A percentile compares a stretch with the other conserved stretches of the same genome.
Conservation (phyloP, 2,113 vertebrate genomes). For the Apteryx owenii region DNA sequence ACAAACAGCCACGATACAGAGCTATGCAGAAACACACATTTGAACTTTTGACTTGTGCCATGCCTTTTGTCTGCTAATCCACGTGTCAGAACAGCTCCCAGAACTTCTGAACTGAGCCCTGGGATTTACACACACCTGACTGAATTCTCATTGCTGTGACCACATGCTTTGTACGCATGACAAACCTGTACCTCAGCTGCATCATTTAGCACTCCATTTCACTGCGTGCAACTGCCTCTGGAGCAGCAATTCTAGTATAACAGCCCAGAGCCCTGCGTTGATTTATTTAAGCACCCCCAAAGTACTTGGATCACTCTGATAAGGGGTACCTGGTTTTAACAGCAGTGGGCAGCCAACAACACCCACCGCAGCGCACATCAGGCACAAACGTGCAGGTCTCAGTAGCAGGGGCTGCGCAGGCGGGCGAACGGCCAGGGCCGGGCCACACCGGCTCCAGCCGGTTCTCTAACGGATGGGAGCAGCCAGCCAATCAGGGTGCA, state of each 20-base stretch:
- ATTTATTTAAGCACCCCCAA: background rate
- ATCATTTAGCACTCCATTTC: constrained; percentile 24
- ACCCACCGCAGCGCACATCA: too few species aligned
- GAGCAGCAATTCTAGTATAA: background rate
- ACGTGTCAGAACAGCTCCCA: constrained; percentile 1
- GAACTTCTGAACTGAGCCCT: constrained; percentile 14
- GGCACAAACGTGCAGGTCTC: too few species aligned
- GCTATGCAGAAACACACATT: background rate
- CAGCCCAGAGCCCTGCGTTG: background rate
- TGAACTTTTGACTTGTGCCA: constrained; percentile 50
- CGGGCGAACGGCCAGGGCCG: too few species aligned
- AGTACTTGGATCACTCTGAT: background rate
- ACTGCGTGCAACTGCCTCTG: background rate
- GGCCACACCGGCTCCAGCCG: too few species aligned
- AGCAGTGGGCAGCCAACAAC: background rate
- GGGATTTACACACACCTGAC: constrained; percentile 28
- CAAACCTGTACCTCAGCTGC: background rate
- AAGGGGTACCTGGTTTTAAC: background rate
- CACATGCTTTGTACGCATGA: background rate
- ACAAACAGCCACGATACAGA: background rate
- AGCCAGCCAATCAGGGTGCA: too few species aligned
- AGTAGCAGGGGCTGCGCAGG: too few species aligned
- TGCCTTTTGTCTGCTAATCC: constrained; percentile 57
- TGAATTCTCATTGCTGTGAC: background rate
- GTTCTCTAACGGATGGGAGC: too few species aligned